Evolutionary conservation across 2,888 invertebrate genomes (phyloP).

Genomic region (Ischnus inquisitorius): DNA sequence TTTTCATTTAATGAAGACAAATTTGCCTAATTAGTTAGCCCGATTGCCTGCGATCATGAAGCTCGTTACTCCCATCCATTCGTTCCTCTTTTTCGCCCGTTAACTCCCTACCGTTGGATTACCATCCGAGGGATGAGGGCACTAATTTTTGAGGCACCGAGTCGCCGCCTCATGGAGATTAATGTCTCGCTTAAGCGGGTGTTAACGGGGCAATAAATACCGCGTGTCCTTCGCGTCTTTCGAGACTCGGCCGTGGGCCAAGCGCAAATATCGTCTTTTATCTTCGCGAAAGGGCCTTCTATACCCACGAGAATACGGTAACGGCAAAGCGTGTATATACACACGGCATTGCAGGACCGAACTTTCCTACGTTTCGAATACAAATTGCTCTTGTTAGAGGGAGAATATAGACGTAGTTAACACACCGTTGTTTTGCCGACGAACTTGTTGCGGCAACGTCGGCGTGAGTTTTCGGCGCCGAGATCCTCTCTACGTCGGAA

Average conservation of each 20-base stretch:
- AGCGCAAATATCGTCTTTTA: slow-evolving; percentile 55
- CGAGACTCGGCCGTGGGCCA: slow-evolving; percentile 23
- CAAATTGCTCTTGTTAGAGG: slow-evolving; percentile 83
- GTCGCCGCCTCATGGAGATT: slow-evolving; percentile 72
- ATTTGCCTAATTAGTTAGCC: slow-evolving; percentile 7
- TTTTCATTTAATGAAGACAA: slow-evolving; percentile 18
- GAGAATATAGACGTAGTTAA: slow-evolving; percentile 77
- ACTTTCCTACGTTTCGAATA: slow-evolving; percentile 73
- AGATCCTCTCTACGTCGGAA: slow-evolving; percentile 5
- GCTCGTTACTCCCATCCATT: neutral
- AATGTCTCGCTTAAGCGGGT: slow-evolving; percentile 75
- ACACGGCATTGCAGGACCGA: slow-evolving; percentile 31
- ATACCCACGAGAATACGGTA: slow-evolving; percentile 41
- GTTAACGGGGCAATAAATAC: slow-evolving; percentile 82
- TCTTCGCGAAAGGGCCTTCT: slow-evolving; percentile 15
- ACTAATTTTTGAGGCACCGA: slow-evolving; percentile 47
- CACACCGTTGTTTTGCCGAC: slow-evolving; percentile 80
- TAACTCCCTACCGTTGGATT: neutral
- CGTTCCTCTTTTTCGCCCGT: neutral
- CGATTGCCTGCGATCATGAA: neutral
- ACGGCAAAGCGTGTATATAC: slow-evolving; percentile 39
- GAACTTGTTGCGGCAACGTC: slow-evolving; percentile 80
- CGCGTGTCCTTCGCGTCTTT: slow-evolving; percentile 39
- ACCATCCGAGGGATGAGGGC: neutral
- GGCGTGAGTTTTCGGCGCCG: slow-evolving; percentile 27